phyloP scores from a whole-genome alignment of 1,140 invertebrate species.

The Pollicipes pollicipes region DNA sequence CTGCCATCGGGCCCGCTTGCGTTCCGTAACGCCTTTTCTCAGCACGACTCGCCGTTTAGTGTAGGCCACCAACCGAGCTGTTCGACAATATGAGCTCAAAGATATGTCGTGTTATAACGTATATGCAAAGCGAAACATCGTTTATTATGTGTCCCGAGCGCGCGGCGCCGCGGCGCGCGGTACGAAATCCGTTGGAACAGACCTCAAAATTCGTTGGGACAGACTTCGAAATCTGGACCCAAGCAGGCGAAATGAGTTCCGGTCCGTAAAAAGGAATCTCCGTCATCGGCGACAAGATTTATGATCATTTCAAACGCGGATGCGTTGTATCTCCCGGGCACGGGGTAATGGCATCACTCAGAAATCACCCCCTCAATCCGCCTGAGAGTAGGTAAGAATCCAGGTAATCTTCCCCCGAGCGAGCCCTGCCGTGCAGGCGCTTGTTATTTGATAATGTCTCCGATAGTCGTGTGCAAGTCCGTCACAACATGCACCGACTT shows the following conservation, averaged over 20 bases:
- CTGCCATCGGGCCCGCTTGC: too few species aligned
- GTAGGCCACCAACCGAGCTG: neutral
- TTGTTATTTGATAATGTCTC: too few species aligned
- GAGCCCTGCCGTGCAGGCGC: too few species aligned
- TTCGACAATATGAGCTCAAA: neutral
- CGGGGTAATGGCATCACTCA: too few species aligned
- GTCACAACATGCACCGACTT: too few species aligned
- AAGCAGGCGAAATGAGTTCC: neutral
- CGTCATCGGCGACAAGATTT: neutral
- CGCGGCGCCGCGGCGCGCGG: too few species aligned
- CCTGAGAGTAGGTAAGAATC: neutral
- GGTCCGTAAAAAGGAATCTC: neutral
- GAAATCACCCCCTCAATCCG: too few species aligned
- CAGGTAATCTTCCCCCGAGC: neutral
- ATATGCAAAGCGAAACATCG: neutral
- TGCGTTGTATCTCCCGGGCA: neutral
- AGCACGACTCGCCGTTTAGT: neutral
- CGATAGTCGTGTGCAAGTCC: too few species aligned
- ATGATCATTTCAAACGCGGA: neutral
- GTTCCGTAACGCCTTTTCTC: neutral
- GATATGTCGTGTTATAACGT: neutral
- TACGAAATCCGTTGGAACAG: neutral
- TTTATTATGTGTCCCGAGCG: neutral
- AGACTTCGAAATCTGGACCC: neutral
- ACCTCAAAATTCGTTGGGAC: neutral